Base-by-base conservation (phyloP, 2,888 invertebrate species). In the Eledona agricola region DNA sequence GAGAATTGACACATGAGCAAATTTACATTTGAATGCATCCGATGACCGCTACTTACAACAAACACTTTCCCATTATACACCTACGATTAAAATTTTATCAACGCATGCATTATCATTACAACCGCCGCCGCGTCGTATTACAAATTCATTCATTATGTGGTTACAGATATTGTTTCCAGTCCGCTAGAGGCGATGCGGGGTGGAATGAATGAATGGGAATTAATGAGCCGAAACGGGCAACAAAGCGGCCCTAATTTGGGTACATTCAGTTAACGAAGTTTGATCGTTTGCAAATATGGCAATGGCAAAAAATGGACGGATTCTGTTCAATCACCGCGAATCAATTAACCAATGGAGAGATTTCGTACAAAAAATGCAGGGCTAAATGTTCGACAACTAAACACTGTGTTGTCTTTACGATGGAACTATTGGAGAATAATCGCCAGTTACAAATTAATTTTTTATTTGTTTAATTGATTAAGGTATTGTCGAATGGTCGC, bases 321-420 rank as follows among this genome's bases (percentile, higher is more conserved):
- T 34, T 34, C 12, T 34, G 34, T 10, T 22, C 34, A 34, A 37
- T 22, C 35, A 22, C 12, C 13, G 15, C 7, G 23, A 13, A 37
- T 37, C 23, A 22, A 22, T 22, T 37, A 37, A 38, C 23, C 23
- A 16, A 38, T 16, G 13, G 9, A 23, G 15, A 34, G 20, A n/a
- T n/a, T n/a, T n/a, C n/a, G n/a, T n/a, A n/a, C n/a, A n/a, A n/a
- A n/a, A n/a, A n/a, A n/a, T n/a, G n/a, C n/a, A n/a, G n/a, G n/a
- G n/a, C n/a, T n/a, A n/a, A n/a, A n/a, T n/a, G n/a, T n/a, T n/a
- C n/a, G n/a, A n/a, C n/a, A n/a, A n/a, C n/a, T n/a, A n/a, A n/a
- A n/a, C n/a, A n/a, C n/a, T n/a, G n/a, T n/a, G n/a, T n/a, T n/a
- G n/a, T n/a, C n/a, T n/a, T n/a, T n/a, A n/a, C n/a, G n/a, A n/a